Base-by-base conservation (phyloP, 1,140 invertebrate species). In the Drosophila sproati region DNA sequence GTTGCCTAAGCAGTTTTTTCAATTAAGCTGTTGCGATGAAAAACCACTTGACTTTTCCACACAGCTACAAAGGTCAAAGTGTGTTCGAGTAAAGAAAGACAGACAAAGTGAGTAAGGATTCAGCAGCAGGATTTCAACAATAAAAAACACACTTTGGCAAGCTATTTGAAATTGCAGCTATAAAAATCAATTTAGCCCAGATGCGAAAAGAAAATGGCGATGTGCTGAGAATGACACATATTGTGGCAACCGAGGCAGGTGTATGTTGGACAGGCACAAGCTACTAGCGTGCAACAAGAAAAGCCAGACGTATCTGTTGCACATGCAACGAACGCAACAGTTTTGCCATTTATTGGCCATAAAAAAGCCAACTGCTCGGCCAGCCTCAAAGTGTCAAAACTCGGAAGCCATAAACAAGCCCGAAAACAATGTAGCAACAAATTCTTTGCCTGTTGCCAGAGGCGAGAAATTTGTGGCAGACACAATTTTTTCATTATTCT, bases 311-410 rank as follows among this genome's bases (percentile, higher is more conserved):
- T 43, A 78, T 78, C 66, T 75, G 76, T 78, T 78, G 76, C 76
- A 78, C 66, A 69, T 74, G 66, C 69, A 77, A 73, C 39, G 12
- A 50, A 67, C 35, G 39, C 72, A 64, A 74, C 73, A 82, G 51
- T 76, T 82, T 77, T 68, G 8, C 54, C 82, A 57, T 79, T 86
- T 82, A 88, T 88, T 82, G 83, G 57, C 66, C 80, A 87, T 87
- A 87, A 78, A 85, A 20, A 63, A 82, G 68, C 37, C 50, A 48
- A 66, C 81, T 78, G 66, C 57, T 51, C 35, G 48, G 52, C 50
- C 54, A 68, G 61, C 61, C 63, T 67, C 54, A 74, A 86, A 86
- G 70, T 86, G 76, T 88, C 83, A 45, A 82, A 79, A 86, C 60
- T 85, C 67, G 50, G 31, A 10, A 39, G 10, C 20, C 71, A 55